Evolutionary conservation across 2,113 vertebrate genomes (phyloP).

Genomic region (Malaclemys terrapin): DNA sequence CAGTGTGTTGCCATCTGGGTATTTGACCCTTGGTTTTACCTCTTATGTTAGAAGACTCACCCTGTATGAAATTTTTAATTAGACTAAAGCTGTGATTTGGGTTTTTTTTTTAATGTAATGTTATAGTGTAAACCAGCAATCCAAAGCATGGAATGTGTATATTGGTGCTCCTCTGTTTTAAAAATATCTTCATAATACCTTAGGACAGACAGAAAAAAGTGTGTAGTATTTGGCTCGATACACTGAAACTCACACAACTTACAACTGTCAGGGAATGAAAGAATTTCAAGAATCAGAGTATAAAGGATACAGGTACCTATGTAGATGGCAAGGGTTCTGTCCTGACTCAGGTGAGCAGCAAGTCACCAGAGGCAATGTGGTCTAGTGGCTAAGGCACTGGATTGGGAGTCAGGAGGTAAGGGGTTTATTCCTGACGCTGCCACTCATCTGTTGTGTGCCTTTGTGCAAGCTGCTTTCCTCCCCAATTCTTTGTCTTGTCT

Average conservation of each 20-base stretch:
- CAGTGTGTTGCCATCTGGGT: conserved; percentile 30
- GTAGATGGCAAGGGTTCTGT: not conserved
- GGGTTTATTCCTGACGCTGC: not conserved
- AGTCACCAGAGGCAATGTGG: not conserved
- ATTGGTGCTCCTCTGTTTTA: fast-evolving
- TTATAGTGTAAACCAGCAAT: not conserved
- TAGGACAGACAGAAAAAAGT: not conserved
- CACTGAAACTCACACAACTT: not conserved
- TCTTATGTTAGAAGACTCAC: conserved; percentile 27
- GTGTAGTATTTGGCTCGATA: not conserved
- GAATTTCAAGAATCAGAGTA: not conserved
- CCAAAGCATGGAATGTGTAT: fast-evolving
- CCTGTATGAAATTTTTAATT: conserved; percentile 38
- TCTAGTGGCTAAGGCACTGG: not conserved
- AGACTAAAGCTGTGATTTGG: not conserved
- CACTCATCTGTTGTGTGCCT: not conserved
- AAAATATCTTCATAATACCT: not conserved
- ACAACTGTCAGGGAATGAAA: not conserved
- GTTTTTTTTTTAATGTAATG: not conserved
- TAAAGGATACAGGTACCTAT: not conserved
- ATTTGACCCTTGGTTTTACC: conserved; percentile 58
- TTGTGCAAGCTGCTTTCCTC: not conserved
- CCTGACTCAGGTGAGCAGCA: not conserved
- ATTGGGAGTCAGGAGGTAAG: not conserved
- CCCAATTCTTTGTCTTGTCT: not conserved